Evolutionary conservation across 2,113 vertebrate species (phyloP), one percentile per base, ranked within the genome.

Genomic region (Serinus canaria): DNA sequence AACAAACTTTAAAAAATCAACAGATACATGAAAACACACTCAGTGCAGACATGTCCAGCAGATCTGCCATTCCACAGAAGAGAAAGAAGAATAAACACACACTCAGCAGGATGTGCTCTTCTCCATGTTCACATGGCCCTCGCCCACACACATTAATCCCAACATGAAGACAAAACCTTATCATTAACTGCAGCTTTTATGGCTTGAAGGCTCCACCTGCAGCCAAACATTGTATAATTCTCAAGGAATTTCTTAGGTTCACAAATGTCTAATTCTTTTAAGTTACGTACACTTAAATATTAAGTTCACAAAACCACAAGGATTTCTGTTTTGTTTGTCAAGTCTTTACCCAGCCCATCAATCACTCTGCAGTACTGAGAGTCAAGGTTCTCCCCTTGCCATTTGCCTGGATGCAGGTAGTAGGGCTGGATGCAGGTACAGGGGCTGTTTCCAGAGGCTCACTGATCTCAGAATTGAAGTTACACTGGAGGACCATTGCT

Each of bases 111-210:
- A 11, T 39, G 31, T 46, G 49, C 28, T 75, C 81, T 27, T 39
- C 66, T 60, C 41, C 55, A 15, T 5, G 47, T 21, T 50, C 52
- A 53, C 25, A 13, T 30, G 58, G 15, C 66, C 78, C 90, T 73
- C 22, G 3, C 78, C 87, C 90, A 90, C 67, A 43, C 3, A 21
- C 2, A 22, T 23, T 20, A 86, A 50, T 81, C 31, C 2, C 63
- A 56, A 46, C 67, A 55, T 4, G 6, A 75, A 83, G 59, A 67
- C 88, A 93, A 94, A 91, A 55, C 75, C 85, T 90, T 83, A 90
- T 83, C 92, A 60, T 37, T 73, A 73, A 76, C 67, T 66, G 85
- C 90, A 93, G 59, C 37, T 80, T 86, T 58, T 59, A 79, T 30
- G 59, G 59, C 30, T 90, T 55, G 23, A 41, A 88, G 63, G 37